Percentiles rank a stretch among this genome's conserved stretches.
Evolutionary conservation across 2,113 vertebrate species (phyloP).

Genomic region (Phocoena sinus): DNA sequence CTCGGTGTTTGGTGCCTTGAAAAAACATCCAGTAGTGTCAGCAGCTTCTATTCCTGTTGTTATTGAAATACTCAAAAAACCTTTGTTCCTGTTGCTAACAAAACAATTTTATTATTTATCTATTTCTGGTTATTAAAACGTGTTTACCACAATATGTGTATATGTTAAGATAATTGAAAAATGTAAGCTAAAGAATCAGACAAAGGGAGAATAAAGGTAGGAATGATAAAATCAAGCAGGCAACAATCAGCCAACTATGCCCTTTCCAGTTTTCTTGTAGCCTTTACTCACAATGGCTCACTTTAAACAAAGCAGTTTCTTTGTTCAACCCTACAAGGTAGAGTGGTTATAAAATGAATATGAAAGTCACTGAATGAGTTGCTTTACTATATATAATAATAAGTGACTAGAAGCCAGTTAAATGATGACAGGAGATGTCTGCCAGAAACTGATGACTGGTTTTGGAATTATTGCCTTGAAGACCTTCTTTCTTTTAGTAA

Average conservation of each 20-base stretch:
- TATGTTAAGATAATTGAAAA: background rate
- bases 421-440: background rate
- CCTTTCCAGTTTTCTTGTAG: background rate
- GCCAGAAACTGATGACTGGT: background rate
- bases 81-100: background rate
- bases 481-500: background rate
- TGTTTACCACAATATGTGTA: background rate
- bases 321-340: background rate
- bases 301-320: background rate
- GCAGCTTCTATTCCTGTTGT: background rate
- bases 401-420: background rate
- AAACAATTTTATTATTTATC: background rate
- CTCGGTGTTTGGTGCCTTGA: background rate
- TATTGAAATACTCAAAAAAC: background rate
- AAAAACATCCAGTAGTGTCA: background rate
- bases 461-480: background rate
- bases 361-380: background rate
- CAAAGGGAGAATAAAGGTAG: background rate
- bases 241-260: background rate
- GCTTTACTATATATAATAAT: background rate
- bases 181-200: background rate
- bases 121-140: background rate
- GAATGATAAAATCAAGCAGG: background rate
- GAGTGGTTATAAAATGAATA: background rate
- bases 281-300: background rate